Percentiles rank a stretch among this genome's conserved stretches.
phyloP scores from a whole-genome alignment of 2,113 vertebrate genomes.

The Amphiprion percula region DNA sequence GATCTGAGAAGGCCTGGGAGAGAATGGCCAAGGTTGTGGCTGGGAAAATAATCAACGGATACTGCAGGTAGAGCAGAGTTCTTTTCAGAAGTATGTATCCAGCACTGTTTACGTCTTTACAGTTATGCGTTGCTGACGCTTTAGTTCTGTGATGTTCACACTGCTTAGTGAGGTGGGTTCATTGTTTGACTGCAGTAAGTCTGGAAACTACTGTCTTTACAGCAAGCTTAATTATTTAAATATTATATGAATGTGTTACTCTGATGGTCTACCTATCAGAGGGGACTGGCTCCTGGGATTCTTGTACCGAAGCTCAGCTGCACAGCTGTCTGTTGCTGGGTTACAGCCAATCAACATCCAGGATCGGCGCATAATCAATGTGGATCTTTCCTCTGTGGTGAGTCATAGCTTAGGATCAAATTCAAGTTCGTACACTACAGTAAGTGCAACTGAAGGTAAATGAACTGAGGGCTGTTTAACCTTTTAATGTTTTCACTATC shows the following conservation, averaged over 20 bases:
- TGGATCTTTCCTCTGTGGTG: constrained; percentile 95
- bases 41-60: constrained; percentile 94
- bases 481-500: background rate
- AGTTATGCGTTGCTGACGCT: background rate
- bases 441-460: constrained; percentile 2
- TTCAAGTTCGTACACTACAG: background rate
- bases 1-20: constrained; percentile 92
- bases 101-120: background rate
- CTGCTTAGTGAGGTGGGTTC: background rate
- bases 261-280: constrained; percentile 76
- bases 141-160: background rate
- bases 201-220: background rate
- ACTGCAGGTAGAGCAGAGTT: constrained; percentile 88
- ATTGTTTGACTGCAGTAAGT: too few relatives aligned
- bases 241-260: constrained; percentile 4
- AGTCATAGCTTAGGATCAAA: constrained; percentile 71
- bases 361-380: constrained; percentile 90
- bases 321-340: constrained; percentile 91
- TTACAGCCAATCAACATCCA: constrained; percentile 91
- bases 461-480: background rate
- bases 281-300: constrained; percentile 96
- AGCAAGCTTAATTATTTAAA: background rate
- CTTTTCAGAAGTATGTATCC: background rate
- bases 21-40: constrained; percentile 90
- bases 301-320: constrained; percentile 94